A percentile compares a stretch with the other conserved stretches of the same genome.
Evolutionary conservation across 2,888 invertebrate species (phyloP).

Genomic region (Chrysodeixis includens): DNA sequence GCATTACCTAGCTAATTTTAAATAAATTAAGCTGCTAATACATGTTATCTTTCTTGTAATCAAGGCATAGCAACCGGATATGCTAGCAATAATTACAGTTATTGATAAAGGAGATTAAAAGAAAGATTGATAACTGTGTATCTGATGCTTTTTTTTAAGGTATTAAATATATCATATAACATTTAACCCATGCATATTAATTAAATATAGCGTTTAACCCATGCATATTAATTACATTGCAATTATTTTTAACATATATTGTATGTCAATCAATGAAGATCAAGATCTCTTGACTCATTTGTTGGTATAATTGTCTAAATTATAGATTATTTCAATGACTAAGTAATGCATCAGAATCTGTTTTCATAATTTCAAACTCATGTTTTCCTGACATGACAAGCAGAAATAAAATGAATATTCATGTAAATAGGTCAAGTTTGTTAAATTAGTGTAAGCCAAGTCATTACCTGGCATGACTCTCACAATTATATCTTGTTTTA

Average conservation of each 20-base stretch:
- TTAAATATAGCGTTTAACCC: too few relatives aligned
- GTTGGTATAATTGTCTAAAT: too few relatives aligned
- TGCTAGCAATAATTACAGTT: slow-evolving; percentile 23
- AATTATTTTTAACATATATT: too few relatives aligned
- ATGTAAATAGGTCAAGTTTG: slow-evolving; percentile 1
- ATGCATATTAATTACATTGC: too few relatives aligned
- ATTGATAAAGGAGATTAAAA: slow-evolving; percentile 21
- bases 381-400: background rate
- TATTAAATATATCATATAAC: too few relatives aligned
- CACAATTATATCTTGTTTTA: background rate
- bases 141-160: background rate
- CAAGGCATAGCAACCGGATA: slow-evolving; percentile 27
- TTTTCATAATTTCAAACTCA: too few relatives aligned
- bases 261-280: too few relatives aligned
- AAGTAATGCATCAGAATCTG: too few relatives aligned
- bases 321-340: too few relatives aligned
- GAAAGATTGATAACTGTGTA: slow-evolving; percentile 10
- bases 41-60: slow-evolving; percentile 23
- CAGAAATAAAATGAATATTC: background rate
- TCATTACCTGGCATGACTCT: background rate
- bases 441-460: background rate
- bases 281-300: background rate
- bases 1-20: slow-evolving; percentile 11
- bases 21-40: background rate
- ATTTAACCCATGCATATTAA: too few relatives aligned